These are phyloP conservation scores for Anoplophora glabripennis DNA, from an alignment of 1,140 invertebrate species.

Conservation along the genomic window DNA sequence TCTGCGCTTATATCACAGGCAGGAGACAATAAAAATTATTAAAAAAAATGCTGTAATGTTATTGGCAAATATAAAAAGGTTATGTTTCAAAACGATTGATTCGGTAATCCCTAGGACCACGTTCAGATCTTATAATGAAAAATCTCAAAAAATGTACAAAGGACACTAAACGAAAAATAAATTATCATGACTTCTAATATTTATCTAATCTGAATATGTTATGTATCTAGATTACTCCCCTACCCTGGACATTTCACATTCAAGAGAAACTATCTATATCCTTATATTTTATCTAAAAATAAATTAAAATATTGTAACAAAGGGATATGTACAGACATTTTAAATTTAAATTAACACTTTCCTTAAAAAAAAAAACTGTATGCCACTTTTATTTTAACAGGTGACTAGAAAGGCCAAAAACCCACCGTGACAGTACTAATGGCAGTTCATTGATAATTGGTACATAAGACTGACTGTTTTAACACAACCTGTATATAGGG, in stretches of 20 bases:
- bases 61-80: too few species aligned
- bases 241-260: constrained; percentile 19
- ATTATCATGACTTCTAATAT: background rate
- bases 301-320: constrained; percentile 13
- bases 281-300: constrained; percentile 16
- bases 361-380: background rate
- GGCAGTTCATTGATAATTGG: too few species aligned
- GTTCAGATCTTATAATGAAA: too few species aligned
- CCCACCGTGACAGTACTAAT: background rate
- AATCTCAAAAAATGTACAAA: background rate
- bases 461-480: too few species aligned
- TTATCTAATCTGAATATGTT: background rate
- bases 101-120: background rate
- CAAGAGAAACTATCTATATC: constrained; percentile 7
- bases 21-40: constrained; percentile 1
- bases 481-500: too few species aligned
- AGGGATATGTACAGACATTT: constrained; percentile 12
- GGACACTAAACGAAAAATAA: background rate
- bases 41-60: background rate
- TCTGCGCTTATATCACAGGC: constrained; percentile 6
- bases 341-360: constrained; percentile 6
- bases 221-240: constrained; percentile 12
- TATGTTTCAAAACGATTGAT: background rate
- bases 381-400: constrained; percentile 1
- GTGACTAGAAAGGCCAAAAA: background rate